Conservation (phyloP, 2,888 invertebrate species). For the Beris chalybata region DNA sequence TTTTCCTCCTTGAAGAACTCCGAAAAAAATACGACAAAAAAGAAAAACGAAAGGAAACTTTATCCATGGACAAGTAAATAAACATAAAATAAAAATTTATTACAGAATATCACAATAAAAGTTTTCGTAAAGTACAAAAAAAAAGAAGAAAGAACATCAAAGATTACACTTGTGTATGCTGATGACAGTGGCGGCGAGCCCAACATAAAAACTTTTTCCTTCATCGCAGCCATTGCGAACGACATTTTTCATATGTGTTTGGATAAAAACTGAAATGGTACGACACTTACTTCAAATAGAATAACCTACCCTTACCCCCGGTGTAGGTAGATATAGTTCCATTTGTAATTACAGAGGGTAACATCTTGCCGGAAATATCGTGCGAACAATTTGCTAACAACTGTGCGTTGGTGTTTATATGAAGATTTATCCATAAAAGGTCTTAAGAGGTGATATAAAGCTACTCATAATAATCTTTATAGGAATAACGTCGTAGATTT, state of each 20-base stretch:
- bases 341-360: no score
- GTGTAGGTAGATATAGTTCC: no score
- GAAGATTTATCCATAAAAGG: no score
- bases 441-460: no score
- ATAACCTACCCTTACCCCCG: no score
- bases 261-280: slow-evolving; percentile 26
- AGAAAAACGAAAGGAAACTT: slow-evolving; percentile 16
- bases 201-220: slow-evolving; percentile 22
- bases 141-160: slow-evolving; percentile 6
- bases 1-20: slow-evolving; percentile 9
- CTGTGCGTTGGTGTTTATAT: no score
- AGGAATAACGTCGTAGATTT: no score
- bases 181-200: neutral
- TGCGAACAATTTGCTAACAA: no score
- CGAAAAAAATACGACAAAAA: neutral
- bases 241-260: slow-evolving; percentile 30
- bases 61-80: slow-evolving; percentile 33
- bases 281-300: no score
- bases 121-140: slow-evolving; percentile 20
- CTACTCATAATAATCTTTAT: no score
- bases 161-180: slow-evolving; percentile 20
- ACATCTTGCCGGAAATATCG: no score
- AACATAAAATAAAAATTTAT: slow-evolving; percentile 33
- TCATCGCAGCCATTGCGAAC: neutral
- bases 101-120: slow-evolving; percentile 26